phyloP scores from a whole-genome alignment of 2,113 vertebrate genomes.

The Sakesphorus luctuosus region DNA sequence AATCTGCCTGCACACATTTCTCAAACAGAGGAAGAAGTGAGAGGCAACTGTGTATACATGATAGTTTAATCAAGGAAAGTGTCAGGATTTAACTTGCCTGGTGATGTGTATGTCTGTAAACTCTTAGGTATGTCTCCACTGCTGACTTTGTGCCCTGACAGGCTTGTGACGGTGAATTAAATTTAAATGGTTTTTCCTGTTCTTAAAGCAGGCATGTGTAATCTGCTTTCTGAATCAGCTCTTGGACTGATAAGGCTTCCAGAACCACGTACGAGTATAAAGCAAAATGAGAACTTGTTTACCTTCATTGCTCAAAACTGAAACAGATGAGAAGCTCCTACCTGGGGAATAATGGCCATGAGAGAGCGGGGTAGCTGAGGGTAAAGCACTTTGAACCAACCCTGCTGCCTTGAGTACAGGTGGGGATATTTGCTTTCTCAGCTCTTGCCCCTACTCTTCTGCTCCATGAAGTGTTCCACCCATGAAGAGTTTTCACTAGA shows the following conservation, averaged over 20 bases:
- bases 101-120: not conserved
- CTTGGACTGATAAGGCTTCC: not conserved
- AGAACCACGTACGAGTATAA: not conserved
- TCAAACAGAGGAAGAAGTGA: not conserved
- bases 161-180: not conserved
- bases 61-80: not conserved
- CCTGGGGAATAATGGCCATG: not conserved
- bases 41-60: not conserved
- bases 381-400: not conserved
- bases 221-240: not conserved
- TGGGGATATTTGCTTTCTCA: not conserved
- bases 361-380: not conserved
- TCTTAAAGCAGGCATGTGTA: not conserved
- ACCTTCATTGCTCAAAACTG: not conserved
- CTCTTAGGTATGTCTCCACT: not conserved
- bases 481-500: not conserved
- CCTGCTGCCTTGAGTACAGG: not conserved
- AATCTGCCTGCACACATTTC: constrained; percentile 6
- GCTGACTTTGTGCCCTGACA: not conserved
- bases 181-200: not conserved
- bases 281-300: not conserved
- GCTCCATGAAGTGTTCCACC: not conserved
- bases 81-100: not conserved
- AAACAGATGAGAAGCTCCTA: not conserved
- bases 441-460: not conserved